Percentiles rank a stretch among this genome's conserved stretches.
These are phyloP conservation scores for Campylomormyrus numenius DNA, from an alignment of 2,113 vertebrate genomes.

Conservation along the genomic window DNA sequence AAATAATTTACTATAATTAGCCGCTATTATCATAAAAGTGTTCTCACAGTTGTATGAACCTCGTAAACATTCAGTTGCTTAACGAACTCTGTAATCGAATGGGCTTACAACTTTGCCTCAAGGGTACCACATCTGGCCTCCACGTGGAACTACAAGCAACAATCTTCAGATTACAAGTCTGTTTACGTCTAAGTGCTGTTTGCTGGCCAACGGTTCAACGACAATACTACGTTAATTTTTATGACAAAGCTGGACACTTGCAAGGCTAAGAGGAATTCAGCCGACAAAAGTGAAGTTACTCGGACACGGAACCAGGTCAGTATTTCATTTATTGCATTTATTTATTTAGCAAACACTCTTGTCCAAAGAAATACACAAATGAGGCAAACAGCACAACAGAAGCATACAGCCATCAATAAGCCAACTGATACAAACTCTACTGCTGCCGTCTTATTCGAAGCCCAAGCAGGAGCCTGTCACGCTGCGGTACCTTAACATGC, in stretches of 20 bases:
- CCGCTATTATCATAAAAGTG: background rate
- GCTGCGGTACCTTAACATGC: conserved; percentile 28
- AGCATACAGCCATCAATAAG: background rate
- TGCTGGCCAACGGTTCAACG: background rate
- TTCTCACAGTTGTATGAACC: background rate
- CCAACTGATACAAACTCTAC: background rate
- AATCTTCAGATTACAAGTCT: background rate
- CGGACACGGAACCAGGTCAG: background rate
- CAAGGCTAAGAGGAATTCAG: background rate
- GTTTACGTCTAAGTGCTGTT: background rate
- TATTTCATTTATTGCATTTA: background rate
- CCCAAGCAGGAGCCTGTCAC: background rate
- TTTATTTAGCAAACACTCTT: background rate
- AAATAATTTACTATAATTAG: background rate
- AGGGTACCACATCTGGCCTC: background rate
- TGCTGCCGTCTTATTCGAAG: background rate
- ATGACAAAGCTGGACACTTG: background rate
- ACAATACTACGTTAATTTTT: background rate
- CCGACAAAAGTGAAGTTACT: background rate
- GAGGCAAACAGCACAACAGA: background rate
- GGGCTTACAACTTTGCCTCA: background rate
- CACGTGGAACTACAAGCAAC: background rate
- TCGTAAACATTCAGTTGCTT: background rate
- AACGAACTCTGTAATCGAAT: background rate
- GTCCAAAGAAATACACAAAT: background rate